Conservation (phyloP, 2,113 vertebrate genomes). For the Thamnophis sirtalis region DNA sequence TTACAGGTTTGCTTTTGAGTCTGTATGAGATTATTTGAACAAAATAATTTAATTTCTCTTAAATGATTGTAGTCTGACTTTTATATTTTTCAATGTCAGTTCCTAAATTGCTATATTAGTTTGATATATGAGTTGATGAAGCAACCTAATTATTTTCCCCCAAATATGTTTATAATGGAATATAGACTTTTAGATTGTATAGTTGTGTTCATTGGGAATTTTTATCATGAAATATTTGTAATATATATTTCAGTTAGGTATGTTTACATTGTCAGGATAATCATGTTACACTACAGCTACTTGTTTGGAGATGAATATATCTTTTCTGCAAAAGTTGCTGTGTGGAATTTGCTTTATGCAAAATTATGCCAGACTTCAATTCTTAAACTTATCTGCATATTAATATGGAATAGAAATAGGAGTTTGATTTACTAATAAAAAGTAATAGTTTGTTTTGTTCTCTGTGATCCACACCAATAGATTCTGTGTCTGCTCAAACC, state of each 20-base stretch:
- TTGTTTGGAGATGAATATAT: background rate
- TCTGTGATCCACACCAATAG: background rate
- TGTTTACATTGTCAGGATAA: background rate
- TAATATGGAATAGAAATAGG: background rate
- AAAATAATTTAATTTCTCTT: background rate
- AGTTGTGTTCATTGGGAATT: background rate
- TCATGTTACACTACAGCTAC: background rate
- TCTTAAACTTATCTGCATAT: background rate
- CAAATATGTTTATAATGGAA: background rate
- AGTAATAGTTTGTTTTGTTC: background rate
- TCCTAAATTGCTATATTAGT: conserved; percentile 6
- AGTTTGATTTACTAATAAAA: background rate
- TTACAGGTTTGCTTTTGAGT: conserved; percentile 18
- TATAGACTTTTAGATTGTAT: background rate
- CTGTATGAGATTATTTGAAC: conserved; percentile 1
- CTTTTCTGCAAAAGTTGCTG: background rate
- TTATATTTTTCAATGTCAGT: background rate
- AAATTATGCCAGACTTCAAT: conserved; percentile 8
- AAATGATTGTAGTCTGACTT: conserved; percentile 10
- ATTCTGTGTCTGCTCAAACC: background rate
- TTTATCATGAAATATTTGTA: background rate
- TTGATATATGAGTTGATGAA: background rate
- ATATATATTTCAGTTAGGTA: conserved; percentile 13
- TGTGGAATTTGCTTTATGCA: conserved; percentile 19
- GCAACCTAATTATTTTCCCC: background rate